Conservation (phyloP, 2,113 vertebrate species). For the Sceloporus undulatus region DNA sequence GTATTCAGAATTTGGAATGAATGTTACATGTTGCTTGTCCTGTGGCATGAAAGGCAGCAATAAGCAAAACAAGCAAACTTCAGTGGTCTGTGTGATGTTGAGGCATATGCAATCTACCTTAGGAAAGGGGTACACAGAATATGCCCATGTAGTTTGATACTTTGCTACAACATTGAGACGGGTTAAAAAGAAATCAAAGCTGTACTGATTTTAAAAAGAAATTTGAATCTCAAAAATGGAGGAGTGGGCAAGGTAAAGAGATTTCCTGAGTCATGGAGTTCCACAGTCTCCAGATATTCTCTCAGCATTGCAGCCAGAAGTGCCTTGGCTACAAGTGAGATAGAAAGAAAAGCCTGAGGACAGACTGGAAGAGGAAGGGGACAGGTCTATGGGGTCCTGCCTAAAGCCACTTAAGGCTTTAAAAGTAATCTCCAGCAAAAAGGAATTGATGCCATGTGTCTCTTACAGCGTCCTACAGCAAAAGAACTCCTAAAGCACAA, state of each 20-base stretch:
- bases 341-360: background rate
- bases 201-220: no score
- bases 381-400: no score
- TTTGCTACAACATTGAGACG: background rate
- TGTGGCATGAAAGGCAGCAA: background rate
- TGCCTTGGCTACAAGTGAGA: background rate
- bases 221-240: background rate
- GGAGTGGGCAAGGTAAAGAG: no score
- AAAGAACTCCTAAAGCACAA: constrained; percentile 88
- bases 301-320: background rate
- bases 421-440: constrained; percentile 7
- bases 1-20: background rate
- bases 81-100: background rate
- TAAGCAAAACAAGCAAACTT: background rate
- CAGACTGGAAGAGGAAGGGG: no score
- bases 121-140: no score
- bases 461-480: constrained; percentile 82
- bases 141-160: background rate
- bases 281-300: background rate
- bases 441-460: constrained; percentile 27
- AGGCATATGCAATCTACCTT: background rate
- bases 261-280: background rate
- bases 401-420: no score
- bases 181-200: background rate
- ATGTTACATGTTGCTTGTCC: background rate